A percentile compares a stretch with the other conserved stretches of the same genome.
Conservation (phyloP, 2,797 vertebrate genomes). For the Hemibagrus guttatus region DNA sequence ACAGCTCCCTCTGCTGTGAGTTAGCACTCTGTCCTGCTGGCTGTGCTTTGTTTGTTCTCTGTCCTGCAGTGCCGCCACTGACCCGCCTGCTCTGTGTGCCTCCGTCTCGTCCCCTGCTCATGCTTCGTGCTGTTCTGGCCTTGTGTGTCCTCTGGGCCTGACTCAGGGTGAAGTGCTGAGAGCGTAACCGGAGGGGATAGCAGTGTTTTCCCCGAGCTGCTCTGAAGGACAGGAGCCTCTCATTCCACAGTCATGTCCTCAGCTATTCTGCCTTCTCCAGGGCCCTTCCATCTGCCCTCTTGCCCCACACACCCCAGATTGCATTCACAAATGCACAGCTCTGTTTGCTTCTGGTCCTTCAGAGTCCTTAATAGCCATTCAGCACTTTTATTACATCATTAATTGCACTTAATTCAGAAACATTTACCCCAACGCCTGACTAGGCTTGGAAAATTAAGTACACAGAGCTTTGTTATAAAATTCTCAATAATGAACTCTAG, state of each 20-base stretch:
- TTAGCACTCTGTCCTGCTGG: constrained; percentile 33
- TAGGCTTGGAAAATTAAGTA: constrained; percentile 87
- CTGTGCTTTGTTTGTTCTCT: constrained; percentile 47
- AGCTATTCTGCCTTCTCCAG: constrained; percentile 27
- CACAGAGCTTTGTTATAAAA: constrained; percentile 88
- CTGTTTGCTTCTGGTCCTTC: constrained; percentile 78
- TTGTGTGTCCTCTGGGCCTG: constrained; percentile 59
- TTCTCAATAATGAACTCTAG: constrained; percentile 90
- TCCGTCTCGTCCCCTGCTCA: constrained; percentile 46
- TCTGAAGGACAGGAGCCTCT: constrained; percentile 63
- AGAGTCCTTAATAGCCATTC: constrained; percentile 79
- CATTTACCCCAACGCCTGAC: constrained; percentile 81
- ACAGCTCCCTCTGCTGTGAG: constrained; percentile 60
- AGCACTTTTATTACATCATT: constrained; percentile 86
- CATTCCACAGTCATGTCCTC: constrained; percentile 43
- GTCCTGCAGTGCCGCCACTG: constrained; percentile 41
- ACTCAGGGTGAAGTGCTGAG: constrained; percentile 63
- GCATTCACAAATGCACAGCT: constrained; percentile 56
- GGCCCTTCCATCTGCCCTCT: constrained; percentile 4
- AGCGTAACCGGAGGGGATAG: constrained; percentile 71
- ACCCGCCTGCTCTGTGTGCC: constrained; percentile 53
- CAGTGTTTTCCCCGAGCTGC: constrained; percentile 59
- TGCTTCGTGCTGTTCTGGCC: constrained; percentile 64
- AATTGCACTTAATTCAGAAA: constrained; percentile 87
- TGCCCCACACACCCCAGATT: constrained; percentile 18